A percentile compares a stretch with the other conserved stretches of the same genome.
phyloP scores from a whole-genome alignment of 2,888 invertebrate genomes.

The Gerris lacustris region DNA sequence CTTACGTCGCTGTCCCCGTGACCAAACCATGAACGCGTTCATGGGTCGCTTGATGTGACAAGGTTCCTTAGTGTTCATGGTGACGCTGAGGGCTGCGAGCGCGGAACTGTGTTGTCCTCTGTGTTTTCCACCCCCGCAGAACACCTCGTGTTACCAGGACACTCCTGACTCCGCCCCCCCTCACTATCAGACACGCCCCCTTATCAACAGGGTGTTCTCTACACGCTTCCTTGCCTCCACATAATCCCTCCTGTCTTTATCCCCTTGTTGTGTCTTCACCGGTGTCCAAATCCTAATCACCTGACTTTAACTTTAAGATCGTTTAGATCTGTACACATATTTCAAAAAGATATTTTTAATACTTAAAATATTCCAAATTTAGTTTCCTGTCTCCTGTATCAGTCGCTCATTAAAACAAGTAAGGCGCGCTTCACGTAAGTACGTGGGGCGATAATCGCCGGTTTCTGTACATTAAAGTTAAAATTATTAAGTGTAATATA shows the following conservation, averaged over 20 bases:
- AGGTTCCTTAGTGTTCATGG: not conserved
- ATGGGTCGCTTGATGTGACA: slow-evolving; percentile 80
- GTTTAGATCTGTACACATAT: too few relatives aligned
- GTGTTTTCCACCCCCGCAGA: not conserved
- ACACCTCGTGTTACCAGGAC: not conserved
- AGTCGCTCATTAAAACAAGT: too few relatives aligned
- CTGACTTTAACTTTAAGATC: too few relatives aligned
- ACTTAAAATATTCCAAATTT: too few relatives aligned
- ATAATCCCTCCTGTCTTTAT: not conserved
- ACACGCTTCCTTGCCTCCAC: not conserved
- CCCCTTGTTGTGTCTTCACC: not conserved
- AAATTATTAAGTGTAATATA: too few relatives aligned
- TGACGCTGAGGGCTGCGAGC: not conserved
- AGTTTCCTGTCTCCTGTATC: too few relatives aligned
- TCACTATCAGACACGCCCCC: not conserved
- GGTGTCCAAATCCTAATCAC: too few relatives aligned
- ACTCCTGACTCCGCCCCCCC: not conserved
- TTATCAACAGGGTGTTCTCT: slow-evolving; percentile 1
- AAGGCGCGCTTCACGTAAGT: too few relatives aligned
- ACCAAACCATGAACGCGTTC: slow-evolving; percentile 95
- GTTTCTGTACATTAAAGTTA: too few relatives aligned
- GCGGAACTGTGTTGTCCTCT: not conserved
- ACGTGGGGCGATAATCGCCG: too few relatives aligned
- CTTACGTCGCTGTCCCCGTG: slow-evolving; percentile 71
- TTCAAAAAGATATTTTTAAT: too few relatives aligned